Percentiles rank a stretch among this genome's conserved stretches.
Conservation (phyloP, 2,888 invertebrate genomes). For the Chymomyza procnemis region DNA sequence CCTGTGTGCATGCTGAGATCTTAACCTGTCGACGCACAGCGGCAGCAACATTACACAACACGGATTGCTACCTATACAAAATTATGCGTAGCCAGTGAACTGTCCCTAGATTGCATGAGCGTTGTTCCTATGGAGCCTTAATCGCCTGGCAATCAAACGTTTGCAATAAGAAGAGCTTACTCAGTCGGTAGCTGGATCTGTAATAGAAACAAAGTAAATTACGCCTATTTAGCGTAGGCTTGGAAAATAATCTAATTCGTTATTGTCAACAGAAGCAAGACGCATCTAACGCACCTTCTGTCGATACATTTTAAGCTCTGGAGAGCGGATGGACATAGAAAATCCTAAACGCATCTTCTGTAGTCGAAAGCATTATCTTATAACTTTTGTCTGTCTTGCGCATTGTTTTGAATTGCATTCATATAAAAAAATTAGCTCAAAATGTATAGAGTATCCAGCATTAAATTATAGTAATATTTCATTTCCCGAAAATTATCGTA, state of each 20-base stretch:
- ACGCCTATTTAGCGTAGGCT: not conserved
- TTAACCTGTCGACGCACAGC: slow-evolving; percentile 40
- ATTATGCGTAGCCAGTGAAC: slow-evolving; percentile 9
- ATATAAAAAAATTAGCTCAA: no score
- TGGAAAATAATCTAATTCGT: not conserved
- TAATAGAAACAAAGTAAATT: not conserved
- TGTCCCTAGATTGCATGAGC: slow-evolving; percentile 53
- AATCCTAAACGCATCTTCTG: no score
- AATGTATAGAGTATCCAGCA: no score
- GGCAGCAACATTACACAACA: slow-evolving; percentile 64
- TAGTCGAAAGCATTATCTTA: no score
- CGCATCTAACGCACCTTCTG: no score
- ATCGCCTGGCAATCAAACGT: slow-evolving; percentile 60
- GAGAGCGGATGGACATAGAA: no score
- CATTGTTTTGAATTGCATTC: no score
- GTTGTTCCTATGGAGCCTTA: slow-evolving; percentile 58
- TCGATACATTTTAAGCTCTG: no score
- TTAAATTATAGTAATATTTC: no score
- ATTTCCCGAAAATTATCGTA: no score
- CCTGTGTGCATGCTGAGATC: slow-evolving; percentile 50
- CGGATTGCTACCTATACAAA: slow-evolving; percentile 45
- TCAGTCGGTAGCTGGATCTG: not conserved
- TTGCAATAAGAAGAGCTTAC: slow-evolving; percentile 25
- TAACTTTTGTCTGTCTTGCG: no score
- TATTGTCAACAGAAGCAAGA: no score